A percentile compares a stretch with the other conserved stretches of the same genome.
These are phyloP conservation scores for Crioceris asparagi DNA, from an alignment of 2,888 invertebrate genomes.

Conservation along the genomic window DNA sequence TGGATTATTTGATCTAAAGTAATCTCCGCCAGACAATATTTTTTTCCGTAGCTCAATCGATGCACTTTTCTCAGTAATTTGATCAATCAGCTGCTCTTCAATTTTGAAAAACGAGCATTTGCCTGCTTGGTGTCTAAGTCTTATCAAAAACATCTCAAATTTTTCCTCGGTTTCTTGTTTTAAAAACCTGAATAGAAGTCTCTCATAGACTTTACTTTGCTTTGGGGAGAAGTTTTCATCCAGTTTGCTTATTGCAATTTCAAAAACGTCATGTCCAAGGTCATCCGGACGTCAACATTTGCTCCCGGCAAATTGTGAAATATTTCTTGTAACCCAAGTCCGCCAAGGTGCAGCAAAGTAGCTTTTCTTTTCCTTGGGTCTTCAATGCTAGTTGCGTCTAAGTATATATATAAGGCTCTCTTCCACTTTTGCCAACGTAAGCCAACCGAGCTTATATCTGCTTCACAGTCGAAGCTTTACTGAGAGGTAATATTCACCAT, in stretches of 20 bases:
- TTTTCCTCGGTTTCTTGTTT: conserved; percentile 18
- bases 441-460: conserved; percentile 11
- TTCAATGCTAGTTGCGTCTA: conserved; percentile 13
- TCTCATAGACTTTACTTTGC: conserved; percentile 5
- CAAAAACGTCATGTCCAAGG: background rate
- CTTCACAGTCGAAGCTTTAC: conserved; percentile 15
- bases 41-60: conserved; percentile 13
- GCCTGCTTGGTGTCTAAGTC: conserved; percentile 23
- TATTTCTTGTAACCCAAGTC: conserved; percentile 13
- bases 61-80: conserved; percentile 12
- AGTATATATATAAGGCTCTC: conserved; percentile 14
- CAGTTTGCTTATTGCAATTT: background rate
- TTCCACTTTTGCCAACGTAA: conserved; percentile 17
- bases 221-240: conserved; percentile 1
- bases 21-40: conserved; percentile 9
- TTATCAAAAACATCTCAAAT: conserved; percentile 18
- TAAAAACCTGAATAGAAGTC: conserved; percentile 14
- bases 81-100: conserved; percentile 13
- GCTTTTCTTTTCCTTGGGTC: conserved; percentile 3
- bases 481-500: no score
- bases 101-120: conserved; percentile 23
- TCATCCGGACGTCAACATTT: background rate
- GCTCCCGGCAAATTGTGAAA: conserved; percentile 14
- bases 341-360: background rate
- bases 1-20: conserved; percentile 7